Conservation (phyloP, 2,888 invertebrate genomes). For the Crematogaster levior region DNA sequence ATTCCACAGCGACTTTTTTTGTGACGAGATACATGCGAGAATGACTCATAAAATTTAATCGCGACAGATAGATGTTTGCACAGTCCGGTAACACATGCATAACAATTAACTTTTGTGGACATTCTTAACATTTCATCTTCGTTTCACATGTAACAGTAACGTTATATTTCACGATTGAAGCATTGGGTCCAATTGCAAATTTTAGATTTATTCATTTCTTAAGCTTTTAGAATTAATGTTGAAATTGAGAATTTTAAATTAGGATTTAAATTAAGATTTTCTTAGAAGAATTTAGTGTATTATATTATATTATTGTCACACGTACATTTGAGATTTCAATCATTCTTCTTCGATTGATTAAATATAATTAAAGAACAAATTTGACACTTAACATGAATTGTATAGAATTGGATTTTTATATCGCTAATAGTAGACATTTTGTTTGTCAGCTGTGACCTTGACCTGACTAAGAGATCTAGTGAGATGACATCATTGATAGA, state of each 20-base stretch:
- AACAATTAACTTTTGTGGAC: neutral
- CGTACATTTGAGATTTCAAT: neutral
- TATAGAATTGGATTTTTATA: neutral
- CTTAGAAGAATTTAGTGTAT: neutral
- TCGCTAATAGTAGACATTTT: neutral
- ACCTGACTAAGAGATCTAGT: constrained; percentile 43
- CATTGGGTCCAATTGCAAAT: neutral
- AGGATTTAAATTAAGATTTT: neutral
- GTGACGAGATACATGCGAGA: neutral
- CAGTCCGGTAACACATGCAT: neutral
- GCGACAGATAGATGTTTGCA: neutral
- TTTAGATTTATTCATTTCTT: neutral
- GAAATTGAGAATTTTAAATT: neutral
- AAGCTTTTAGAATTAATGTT: neutral
- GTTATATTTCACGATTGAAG: neutral
- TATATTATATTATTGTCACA: neutral
- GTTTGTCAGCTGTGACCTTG: neutral
- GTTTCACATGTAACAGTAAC: neutral
- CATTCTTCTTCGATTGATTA: neutral
- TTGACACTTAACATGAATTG: neutral
- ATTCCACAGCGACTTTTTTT: neutral
- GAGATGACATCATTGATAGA: constrained; percentile 30
- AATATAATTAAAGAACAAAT: neutral
- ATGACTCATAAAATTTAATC: constrained; percentile 22
- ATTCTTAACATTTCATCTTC: neutral